Evolutionary conservation across 2,888 invertebrate species (phyloP).

Genomic region (Pachymerium ferrugineum): DNA sequence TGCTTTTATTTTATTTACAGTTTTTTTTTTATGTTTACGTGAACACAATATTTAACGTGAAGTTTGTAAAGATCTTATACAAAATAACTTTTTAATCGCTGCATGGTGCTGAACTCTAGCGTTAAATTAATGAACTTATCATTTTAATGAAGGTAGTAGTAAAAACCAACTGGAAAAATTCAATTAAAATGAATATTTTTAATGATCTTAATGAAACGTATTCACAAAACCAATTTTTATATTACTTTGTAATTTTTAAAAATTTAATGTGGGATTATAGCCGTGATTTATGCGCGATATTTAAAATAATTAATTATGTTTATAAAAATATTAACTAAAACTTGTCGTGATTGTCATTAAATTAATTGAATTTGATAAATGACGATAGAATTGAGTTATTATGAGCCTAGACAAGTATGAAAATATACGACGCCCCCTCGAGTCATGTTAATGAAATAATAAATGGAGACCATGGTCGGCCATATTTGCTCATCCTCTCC

Average conservation of each 20-base stretch:
- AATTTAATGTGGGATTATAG: not conserved
- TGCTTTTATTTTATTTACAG: not conserved
- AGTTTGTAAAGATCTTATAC: not conserved
- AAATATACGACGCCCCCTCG: not conserved
- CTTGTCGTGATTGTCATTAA: not conserved
- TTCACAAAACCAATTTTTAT: too few relatives aligned
- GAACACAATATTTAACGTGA: not conserved
- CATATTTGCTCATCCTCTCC: not conserved
- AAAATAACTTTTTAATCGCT: not conserved
- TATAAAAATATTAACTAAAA: not conserved
- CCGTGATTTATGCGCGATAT: not conserved
- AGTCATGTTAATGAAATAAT: not conserved
- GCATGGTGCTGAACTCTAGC: not conserved
- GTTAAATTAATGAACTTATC: not conserved
- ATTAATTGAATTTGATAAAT: constrained; percentile 13
- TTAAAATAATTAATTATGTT: not conserved
- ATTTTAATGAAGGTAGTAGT: too few relatives aligned
- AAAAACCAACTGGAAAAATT: too few relatives aligned
- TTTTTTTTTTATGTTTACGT: not conserved
- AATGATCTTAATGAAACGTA: too few relatives aligned
- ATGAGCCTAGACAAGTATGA: not conserved
- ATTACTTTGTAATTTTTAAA: too few relatives aligned
- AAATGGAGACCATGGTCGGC: not conserved
- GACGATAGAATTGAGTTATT: constrained; percentile 9
- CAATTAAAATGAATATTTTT: too few relatives aligned